A percentile compares a stretch with the other conserved stretches of the same genome.
phyloP scores from a whole-genome alignment of 1,140 invertebrate genomes.

The Whitmania pigra region DNA sequence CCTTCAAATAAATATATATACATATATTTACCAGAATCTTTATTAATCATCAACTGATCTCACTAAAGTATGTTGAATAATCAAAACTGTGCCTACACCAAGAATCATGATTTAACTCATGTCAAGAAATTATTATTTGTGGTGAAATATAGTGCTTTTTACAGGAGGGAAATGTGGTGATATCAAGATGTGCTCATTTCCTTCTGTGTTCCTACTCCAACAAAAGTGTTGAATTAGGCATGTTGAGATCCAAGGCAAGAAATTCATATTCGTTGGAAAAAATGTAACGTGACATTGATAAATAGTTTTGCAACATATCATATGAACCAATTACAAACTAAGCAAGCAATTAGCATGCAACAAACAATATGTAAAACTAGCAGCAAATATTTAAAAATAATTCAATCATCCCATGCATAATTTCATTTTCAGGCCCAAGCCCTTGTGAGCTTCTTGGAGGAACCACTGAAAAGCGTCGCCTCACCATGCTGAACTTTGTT shows the following conservation, averaged over 20 bases:
- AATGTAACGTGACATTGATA: neutral
- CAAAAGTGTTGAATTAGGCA: neutral
- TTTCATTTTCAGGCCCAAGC: slow-evolving; percentile 1
- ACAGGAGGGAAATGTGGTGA: neutral
- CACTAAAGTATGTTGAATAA: neutral
- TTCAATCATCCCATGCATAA: neutral
- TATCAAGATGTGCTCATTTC: neutral
- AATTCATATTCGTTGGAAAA: neutral
- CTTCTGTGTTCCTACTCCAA: slow-evolving; percentile 1
- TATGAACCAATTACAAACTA: neutral
- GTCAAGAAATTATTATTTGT: neutral
- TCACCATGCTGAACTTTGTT: too few species aligned
- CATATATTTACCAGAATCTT: neutral
- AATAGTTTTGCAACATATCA: neutral
- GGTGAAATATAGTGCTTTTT: neutral
- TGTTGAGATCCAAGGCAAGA: slow-evolving; percentile 2
- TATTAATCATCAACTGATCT: neutral
- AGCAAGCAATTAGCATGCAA: neutral
- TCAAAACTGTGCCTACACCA: neutral
- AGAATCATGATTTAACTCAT: neutral
- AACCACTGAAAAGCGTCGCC: neutral
- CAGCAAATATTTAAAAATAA: neutral
- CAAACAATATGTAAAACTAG: neutral
- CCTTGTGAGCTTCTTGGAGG: neutral
- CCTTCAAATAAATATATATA: neutral